Base-by-base conservation (phyloP, 2,888 invertebrate species). In the Gymnosoma rotundatum region DNA sequence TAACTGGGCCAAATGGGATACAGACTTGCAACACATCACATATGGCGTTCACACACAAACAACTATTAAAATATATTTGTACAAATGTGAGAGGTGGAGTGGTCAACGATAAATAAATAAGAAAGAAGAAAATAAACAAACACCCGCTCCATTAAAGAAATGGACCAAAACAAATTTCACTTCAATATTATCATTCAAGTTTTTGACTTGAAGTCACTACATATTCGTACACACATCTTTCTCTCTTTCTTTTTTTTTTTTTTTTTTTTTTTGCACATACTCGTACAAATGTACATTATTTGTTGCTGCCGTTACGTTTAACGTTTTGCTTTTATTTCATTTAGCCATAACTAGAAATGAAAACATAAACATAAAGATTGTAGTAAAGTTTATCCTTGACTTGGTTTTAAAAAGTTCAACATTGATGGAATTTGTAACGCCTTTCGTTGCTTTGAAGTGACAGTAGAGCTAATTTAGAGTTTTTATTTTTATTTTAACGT, bases 1-100 rank as follows among this genome's bases (percentile, higher is more conserved):
- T 86, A 86, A 85, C 73, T 81, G 64, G 83, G 74, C 83, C 86
- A 83, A 82, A 60, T 63, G 74, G 48, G 25, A 32, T n/a, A 45
- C 12, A 52, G 38, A 45, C 56, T 32, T 2, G 12, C 12, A 42
- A 42, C 6, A 48, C 38, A 63, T 50, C 80, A 74, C 69, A 61
- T 69, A 78, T 64, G 70, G 78, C 18, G 56, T 18, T 25, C 50
- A 20, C 38, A 36, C 66, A 9, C 21, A 48, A 10, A 32, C 20
- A 74, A 32, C 32, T 20, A 9, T 64, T 18, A 16, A 14, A 36
- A 64, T 14, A 5, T 45, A 52, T 63, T 54, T 63, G 21, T 50
- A 18, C 10, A 9, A 36, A 36, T 60, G 42, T 48, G 61, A 78
- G 61, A 78, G 70, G 54, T 72, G 70, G 38, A 63, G 42, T 20